Evolutionary conservation across 2,797 vertebrate genomes (phyloP), one percentile per base, ranked within the genome.

Genomic region (Melanotaenia boesemani): DNA sequence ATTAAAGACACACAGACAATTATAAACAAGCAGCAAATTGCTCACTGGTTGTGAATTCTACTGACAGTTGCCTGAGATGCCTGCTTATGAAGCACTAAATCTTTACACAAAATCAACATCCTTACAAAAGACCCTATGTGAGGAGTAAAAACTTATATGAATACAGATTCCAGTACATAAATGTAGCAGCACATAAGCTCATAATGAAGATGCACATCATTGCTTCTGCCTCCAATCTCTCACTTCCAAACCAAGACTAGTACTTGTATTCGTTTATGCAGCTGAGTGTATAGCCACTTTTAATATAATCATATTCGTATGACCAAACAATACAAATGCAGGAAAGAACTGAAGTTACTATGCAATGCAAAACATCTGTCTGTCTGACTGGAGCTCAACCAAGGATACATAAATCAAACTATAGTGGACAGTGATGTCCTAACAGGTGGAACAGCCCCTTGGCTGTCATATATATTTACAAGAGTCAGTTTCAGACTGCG

Each of bases 401-500:
- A 48, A 18, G 46, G 46, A 48, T n/a, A 20, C 20, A 54, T 13
- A 22, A 54, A 54, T 67, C 16, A 44, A 46, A 57, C 15, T 32
- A 15, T 46, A 59, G 26, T 4, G 6, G 41, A 67, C 1, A 39
- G 24, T 12, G 44, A 57, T 77, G 65, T 58, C 37, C 20, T 22
- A 80, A 80, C 70, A 67, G 37, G 10, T 63, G 34, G 48, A 61
- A 28, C 74, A 60, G 55, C 52, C 5, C 15, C 41, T 30, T 3
- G 24, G 61, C n/a, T 65, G 70, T 50, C 72, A 52, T 56, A 28
- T 24, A 69, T 36, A 83, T 70, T 81, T 71, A 11, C 71, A 59
- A 67, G 59, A 79, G 70, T 76, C 74, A 10, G 34, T 75, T 70
- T 80, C 72, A 77, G 22, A 73, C 56, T 16, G 68, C 26, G 26